Evolutionary conservation across 2,113 vertebrate genomes (phyloP).

Genomic region (Apaloderma vittatum): DNA sequence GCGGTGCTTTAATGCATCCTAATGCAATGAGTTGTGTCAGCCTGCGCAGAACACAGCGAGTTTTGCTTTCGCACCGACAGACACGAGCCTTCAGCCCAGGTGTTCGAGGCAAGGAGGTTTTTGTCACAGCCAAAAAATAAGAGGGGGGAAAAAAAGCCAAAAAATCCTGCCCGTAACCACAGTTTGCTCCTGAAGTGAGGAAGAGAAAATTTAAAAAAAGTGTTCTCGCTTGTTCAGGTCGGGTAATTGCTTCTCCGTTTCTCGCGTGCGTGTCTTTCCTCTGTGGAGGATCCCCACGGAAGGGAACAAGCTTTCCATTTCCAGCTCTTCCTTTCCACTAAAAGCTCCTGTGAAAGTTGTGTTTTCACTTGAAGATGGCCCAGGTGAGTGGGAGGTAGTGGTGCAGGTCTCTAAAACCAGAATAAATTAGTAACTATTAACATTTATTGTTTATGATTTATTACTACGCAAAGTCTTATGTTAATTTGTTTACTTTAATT

Average conservation of each 20-base stretch:
- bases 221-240: background rate
- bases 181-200: background rate
- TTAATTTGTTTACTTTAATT: background rate
- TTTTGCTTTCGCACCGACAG: background rate
- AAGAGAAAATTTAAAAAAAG: background rate
- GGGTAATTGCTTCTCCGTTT: background rate
- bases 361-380: background rate
- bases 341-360: background rate
- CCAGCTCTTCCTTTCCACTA: background rate
- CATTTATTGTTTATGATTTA: background rate
- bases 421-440: background rate
- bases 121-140: background rate
- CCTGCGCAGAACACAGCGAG: background rate
- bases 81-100: background rate
- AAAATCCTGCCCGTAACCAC: background rate
- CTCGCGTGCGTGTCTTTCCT: background rate
- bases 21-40: background rate
- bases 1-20: conserved; percentile 30
- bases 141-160: background rate
- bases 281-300: background rate
- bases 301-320: background rate
- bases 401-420: background rate
- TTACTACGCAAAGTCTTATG: background rate
- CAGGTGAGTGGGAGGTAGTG: background rate
- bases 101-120: background rate